A percentile compares a stretch with the other conserved stretches of the same genome.
Evolutionary conservation across 2,888 invertebrate genomes (phyloP).

Genomic region (Rapana venosa): DNA sequence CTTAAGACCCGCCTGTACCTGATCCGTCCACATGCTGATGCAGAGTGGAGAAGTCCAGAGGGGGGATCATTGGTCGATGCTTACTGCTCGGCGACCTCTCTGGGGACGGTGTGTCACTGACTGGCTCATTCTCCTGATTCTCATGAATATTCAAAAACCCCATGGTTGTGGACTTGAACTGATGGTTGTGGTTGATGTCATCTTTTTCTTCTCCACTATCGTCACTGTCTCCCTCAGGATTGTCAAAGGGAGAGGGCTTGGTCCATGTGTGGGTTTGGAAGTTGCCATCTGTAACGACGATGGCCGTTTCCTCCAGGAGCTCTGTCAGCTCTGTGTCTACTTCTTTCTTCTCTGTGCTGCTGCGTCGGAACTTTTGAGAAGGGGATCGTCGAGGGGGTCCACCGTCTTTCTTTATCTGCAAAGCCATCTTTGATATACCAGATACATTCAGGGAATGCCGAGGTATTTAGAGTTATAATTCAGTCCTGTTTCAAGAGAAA

Average conservation of each 20-base stretch:
- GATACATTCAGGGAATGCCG: no score
- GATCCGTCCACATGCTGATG: slow-evolving; percentile 82
- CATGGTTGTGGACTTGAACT: slow-evolving; percentile 52
- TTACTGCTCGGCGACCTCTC: slow-evolving; percentile 80
- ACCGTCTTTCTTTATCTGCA: slow-evolving; percentile 67
- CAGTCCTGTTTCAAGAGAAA: no score
- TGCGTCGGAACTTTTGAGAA: slow-evolving; percentile 58
- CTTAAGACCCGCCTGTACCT: slow-evolving; percentile 64
- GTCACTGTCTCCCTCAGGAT: slow-evolving; percentile 34
- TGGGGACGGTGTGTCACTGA: slow-evolving; percentile 42
- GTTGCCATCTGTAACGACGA: slow-evolving; percentile 37
- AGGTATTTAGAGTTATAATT: no score
- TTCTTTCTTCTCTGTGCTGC: slow-evolving; percentile 41
- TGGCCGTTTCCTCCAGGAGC: slow-evolving; percentile 46
- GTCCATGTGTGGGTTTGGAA: slow-evolving; percentile 31
- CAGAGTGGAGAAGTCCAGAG: slow-evolving; percentile 82
- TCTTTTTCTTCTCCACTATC: slow-evolving; percentile 45
- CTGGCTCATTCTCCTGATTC: slow-evolving; percentile 68
- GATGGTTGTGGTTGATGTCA: slow-evolving; percentile 53
- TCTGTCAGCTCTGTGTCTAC: slow-evolving; percentile 41
- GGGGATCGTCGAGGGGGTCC: slow-evolving; percentile 73
- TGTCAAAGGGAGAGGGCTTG: not conserved
- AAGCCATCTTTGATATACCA: not conserved
- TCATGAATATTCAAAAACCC: slow-evolving; percentile 72
- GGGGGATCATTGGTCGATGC: slow-evolving; percentile 76